Base-by-base conservation (phyloP, 2,113 vertebrate genomes). In the Lepus timidus region DNA sequence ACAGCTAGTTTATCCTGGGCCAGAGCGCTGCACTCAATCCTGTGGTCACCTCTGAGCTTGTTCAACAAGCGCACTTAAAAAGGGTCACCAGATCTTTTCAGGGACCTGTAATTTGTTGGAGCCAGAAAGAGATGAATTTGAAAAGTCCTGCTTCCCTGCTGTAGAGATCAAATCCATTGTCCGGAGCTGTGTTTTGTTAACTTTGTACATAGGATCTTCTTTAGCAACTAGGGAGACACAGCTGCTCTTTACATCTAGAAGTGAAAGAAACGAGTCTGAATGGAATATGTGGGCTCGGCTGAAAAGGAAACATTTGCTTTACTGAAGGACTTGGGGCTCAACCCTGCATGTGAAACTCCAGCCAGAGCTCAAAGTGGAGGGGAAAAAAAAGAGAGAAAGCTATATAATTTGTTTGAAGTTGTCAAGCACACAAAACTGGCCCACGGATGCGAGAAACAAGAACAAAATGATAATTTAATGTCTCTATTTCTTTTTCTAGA, bases 251-350 rank as follows among this genome's bases (percentile, higher is more conserved):
- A 96, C 81, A 95, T 95, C 92, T 86, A 85, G 94, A 85, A 93
- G 97, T 96, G 83, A 97, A 97, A 97, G 96, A 90, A 95, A 79
- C 49, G 52, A 55, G 92, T 95, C 88, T 97, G 96, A 97, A 97
- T 97, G 97, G 96, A 87, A 95, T 83, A 95, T 89, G 82, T 93
- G 92, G 92, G 85, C 67, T 96, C 95, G 74, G 55, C 88, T 52
- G 85, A 95, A 96, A 97, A 97, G 95, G 95, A 97, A 97, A 96
- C 96, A 97, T 95, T 97, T 88, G 95, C 97, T 97, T 97, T 95
- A 73, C 92, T 94, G 96, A 96, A 93, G 92, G 91, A 96, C 97
- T 97, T 96, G 86, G 92, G 90, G 97, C 88, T 96, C 82, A 97
- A 84, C 93, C 95, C 95, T 93, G 94, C 95, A 16, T 96, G 95